Evolutionary conservation across 1,140 invertebrate genomes (phyloP), one percentile per base, ranked within the genome.

Genomic region (Hyles euphorbiae): DNA sequence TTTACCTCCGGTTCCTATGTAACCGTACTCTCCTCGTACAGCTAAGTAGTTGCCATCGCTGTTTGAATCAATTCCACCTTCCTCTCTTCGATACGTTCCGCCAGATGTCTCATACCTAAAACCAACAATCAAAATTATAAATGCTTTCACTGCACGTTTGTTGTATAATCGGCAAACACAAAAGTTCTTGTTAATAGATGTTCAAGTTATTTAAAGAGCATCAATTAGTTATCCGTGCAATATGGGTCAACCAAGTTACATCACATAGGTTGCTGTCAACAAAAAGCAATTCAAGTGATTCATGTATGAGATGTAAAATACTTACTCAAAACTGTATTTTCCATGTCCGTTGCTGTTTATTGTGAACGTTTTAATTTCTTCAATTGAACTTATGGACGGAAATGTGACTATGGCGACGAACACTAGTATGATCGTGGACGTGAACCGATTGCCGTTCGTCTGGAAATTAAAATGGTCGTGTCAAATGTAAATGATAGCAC

Each of bases 301-400:
- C 11, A 4, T 32, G 48, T 32, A 32, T 50, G 22, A 22, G 46
- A 50, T 48, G 3, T 40, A 40, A 40, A 48, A 63, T 69, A 84
- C 82, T 84, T 68, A 87, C 84, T 87, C 83, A 66, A 87, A 87
- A 61, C 84, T 87, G 53, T 87, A 87, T 10, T 72, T 58, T 40
- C 81, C 84, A 34, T 74, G 61, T 52, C 77, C 84, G 69, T 87
- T 85, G 56, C 65, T 81, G 57, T 84, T 87, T 56, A 70, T 77
- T 52, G 70, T 58, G 47, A 69, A 65, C 51, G 77, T 82, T 70
- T 74, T 81, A 67, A 77, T 74, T 36, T 55, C 70, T 54, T 70
- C 69, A 51, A 71, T 61, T 63, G 57, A 65, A 43, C 44, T 44
- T 34, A 60, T 56, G 53, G 53, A 56, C 34, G 58, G 67, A 58